Base-by-base conservation (phyloP, 2,888 invertebrate species). In the Apoda limacodes region DNA sequence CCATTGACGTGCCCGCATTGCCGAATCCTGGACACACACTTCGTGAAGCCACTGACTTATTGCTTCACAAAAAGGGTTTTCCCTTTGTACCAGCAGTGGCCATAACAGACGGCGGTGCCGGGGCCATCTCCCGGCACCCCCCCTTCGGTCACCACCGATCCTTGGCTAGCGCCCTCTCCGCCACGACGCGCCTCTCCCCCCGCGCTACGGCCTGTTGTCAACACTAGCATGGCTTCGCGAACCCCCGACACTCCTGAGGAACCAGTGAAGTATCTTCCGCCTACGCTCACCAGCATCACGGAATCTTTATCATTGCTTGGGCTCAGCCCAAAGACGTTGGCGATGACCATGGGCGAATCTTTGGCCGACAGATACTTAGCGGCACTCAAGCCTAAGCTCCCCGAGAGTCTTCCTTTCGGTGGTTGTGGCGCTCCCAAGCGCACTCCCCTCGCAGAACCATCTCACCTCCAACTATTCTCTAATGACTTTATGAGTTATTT, bases 1-100 rank as follows among this genome's bases (percentile, higher is more conserved):
- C 88, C 90, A 54, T 88, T 93, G 60, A 88, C 91, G 48, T 98
- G 98, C 75, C 94, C 94, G 20, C 92, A 92, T 69, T 98, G 97
- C 83, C 88, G 90, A 54, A 87, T 88, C 30, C 84, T 90, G 53
- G 97, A 97, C 80, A 91, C 92, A 33, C 97, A 98, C 83, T 97
- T 97, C 82, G 94, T 96, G 50, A 95, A 95, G 82, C 92, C 94
- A 30, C 82, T 97, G 59, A 83, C 85, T 43, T 88, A 88, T 71
- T 92, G 92, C 83, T 93, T 89, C 85, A 86, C 89, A 55, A 88
- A 90, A 74, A 87, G 87, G 82, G 82, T 81, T 31, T 82, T 82
- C 60, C 84, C 85, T 72, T 81, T 88, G 46, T 83, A 82, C 71
- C 88, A 88, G 76, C 85, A 88, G 87, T 89, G 90, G 89, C 92